Percentiles rank a stretch among this genome's conserved stretches.
These are phyloP conservation scores for Crotalus helleri DNA, from an alignment of 2,113 vertebrate genomes.

Conservation along the genomic window DNA sequence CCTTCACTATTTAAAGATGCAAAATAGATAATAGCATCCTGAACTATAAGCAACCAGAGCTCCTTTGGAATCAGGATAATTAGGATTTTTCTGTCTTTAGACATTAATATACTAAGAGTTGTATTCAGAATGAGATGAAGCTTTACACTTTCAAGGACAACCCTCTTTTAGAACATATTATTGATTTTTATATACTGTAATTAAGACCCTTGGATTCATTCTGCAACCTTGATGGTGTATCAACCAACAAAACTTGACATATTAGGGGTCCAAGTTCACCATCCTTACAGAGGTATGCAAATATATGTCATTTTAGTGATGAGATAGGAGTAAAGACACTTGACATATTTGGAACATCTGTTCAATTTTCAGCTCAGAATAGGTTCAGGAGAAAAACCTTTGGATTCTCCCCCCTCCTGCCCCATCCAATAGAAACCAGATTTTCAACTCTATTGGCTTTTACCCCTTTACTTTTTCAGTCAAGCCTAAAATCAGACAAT, in stretches of 20 bases:
- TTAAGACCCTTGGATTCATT: background rate
- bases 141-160: background rate
- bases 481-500: background rate
- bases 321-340: background rate
- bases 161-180: background rate
- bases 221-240: background rate
- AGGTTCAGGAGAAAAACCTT: background rate
- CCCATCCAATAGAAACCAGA: background rate
- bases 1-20: background rate
- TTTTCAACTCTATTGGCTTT: background rate
- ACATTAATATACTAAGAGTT: background rate
- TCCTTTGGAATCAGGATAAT: background rate
- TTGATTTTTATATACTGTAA: background rate
- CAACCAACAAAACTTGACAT: background rate
- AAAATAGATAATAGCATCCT: background rate
- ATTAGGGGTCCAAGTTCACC: background rate
- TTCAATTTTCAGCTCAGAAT: background rate
- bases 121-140: no score
- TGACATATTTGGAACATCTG: background rate
- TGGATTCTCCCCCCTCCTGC: background rate
- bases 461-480: background rate
- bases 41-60: background rate
- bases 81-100: background rate
- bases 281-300: background rate
- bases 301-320: background rate